Evolutionary conservation across 2,113 vertebrate species (phyloP).

Genomic region (Microtus montanus): DNA sequence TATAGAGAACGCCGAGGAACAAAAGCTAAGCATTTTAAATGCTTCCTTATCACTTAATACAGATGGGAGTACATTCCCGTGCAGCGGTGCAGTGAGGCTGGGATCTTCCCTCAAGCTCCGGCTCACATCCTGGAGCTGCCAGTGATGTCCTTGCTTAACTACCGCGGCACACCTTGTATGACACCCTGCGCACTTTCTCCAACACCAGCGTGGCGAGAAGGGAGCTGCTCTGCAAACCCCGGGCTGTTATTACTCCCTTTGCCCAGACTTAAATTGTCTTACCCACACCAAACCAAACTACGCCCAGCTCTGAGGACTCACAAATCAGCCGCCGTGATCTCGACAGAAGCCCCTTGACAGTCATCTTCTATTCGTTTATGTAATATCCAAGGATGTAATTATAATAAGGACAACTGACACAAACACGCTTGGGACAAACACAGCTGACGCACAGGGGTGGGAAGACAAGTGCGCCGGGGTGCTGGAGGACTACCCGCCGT

Average conservation of each 20-base stretch:
- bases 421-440: background rate
- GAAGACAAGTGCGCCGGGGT: background rate
- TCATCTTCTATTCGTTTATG: background rate
- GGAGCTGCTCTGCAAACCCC: background rate
- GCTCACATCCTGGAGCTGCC: background rate
- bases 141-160: background rate
- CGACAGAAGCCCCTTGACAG: background rate
- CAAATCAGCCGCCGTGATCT: background rate
- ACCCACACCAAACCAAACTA: background rate
- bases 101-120: background rate
- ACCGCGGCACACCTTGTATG: background rate
- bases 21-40: background rate
- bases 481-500: background rate
- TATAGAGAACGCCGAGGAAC: background rate
- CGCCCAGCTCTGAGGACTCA: background rate
- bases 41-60: constrained; percentile 7
- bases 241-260: background rate
- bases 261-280: background rate
- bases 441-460: background rate
- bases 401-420: background rate
- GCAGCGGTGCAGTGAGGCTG: background rate
- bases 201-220: background rate
- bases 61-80: background rate
- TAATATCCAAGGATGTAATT: background rate
- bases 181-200: background rate